Evolutionary conservation across 2,888 invertebrate genomes (phyloP).

Genomic region (Trypoxylon attenuatum): DNA sequence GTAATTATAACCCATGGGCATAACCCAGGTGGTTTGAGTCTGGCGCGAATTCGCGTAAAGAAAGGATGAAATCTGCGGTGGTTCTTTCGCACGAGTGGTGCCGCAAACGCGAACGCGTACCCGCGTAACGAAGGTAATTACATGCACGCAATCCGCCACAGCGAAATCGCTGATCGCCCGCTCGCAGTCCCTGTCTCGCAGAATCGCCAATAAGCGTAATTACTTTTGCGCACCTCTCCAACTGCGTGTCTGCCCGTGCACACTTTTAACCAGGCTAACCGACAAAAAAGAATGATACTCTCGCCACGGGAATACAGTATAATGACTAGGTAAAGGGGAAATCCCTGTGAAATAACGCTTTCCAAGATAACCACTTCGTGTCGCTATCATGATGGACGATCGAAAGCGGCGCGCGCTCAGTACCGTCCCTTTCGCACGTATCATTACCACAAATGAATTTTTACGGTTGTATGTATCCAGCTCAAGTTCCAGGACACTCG

Average conservation of each 20-base stretch:
- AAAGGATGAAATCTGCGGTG: conserved; percentile 14
- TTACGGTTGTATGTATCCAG: no score
- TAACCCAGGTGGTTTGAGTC: conserved; percentile 23
- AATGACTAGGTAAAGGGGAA: background rate
- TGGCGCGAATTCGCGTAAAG: conserved; percentile 14
- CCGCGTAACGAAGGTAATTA: conserved; percentile 48
- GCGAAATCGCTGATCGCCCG: conserved; percentile 25
- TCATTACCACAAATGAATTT: background rate
- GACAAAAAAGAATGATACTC: background rate
- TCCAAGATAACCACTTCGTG: background rate
- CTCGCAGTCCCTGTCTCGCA: background rate
- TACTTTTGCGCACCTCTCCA: background rate
- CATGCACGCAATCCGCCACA: conserved; percentile 39
- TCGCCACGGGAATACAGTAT: background rate
- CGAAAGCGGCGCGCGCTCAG: no score
- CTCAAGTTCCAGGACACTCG: no score
- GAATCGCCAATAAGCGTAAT: conserved; percentile 15
- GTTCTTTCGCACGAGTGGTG: conserved; percentile 15
- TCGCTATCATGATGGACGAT: background rate
- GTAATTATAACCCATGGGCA: conserved; percentile 28
- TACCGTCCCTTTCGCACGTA: background rate
- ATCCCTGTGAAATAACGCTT: background rate
- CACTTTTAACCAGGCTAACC: background rate
- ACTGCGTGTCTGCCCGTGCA: background rate
- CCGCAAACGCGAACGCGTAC: no score